Conservation (phyloP, 1,140 invertebrate species). For the Brachionus plicatilis region DNA sequence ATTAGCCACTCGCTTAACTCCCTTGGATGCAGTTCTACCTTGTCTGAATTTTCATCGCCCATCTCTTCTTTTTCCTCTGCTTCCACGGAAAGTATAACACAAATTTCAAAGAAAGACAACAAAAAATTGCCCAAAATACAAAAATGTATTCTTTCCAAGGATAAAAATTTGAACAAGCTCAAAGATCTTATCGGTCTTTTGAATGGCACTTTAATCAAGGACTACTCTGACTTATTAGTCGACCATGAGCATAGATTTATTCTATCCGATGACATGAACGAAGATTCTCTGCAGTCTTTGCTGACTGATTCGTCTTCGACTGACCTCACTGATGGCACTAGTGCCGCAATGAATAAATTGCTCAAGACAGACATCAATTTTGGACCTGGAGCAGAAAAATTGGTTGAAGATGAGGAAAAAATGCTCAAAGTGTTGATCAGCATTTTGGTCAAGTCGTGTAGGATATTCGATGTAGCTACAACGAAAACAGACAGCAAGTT, state of each 20-base stretch:
- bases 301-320: neutral
- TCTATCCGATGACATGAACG: neutral
- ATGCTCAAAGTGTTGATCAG: conserved; percentile 15
- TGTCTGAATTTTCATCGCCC: neutral
- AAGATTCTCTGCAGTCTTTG: neutral
- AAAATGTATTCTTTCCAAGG: neutral
- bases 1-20: neutral
- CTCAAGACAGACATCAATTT: neutral
- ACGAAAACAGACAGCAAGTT: neutral
- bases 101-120: neutral
- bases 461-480: conserved; percentile 27
- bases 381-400: neutral
- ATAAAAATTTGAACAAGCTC: neutral
- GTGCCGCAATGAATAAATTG: neutral
- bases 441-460: conserved; percentile 17
- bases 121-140: neutral
- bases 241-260: neutral
- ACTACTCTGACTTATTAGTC: neutral
- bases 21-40: neutral
- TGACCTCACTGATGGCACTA: neutral
- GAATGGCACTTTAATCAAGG: neutral
- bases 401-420: neutral
- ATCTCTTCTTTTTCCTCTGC: conserved; percentile 2
- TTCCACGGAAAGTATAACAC: neutral
- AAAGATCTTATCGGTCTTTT: neutral